phyloP scores from a whole-genome alignment of 2,888 invertebrate genomes.

The Nomada ruficornis region DNA sequence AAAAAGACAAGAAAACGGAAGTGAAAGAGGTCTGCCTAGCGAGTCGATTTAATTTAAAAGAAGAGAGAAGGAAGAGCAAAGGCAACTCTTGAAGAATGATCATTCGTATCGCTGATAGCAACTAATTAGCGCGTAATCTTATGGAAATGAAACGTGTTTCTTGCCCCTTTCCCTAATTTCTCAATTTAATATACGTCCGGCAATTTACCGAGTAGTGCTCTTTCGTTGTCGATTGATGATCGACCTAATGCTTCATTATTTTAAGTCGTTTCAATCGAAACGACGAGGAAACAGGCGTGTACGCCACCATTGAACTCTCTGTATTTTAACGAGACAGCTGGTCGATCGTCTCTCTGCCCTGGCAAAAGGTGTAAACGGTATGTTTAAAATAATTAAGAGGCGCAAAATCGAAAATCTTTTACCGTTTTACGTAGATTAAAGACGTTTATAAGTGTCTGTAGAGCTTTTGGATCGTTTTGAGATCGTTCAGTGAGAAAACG shows the following conservation, averaged over 20 bases:
- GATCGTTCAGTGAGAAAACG: not conserved
- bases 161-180: not conserved
- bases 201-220: not conserved
- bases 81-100: not conserved
- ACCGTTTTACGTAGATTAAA: not conserved
- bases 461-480: not conserved
- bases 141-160: not conserved
- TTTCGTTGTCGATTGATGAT: slow-evolving; percentile 33
- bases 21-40: too few relatives aligned
- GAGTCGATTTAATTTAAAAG: too few relatives aligned
- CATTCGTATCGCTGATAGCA: not conserved
- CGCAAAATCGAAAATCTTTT: not conserved
- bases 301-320: not conserved
- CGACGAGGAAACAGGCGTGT: not conserved
- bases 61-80: too few relatives aligned
- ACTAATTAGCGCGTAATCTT: not conserved
- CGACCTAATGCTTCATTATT: slow-evolving; percentile 37
- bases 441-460: not conserved
- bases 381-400: not conserved
- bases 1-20: not conserved
- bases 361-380: slow-evolving; percentile 57
- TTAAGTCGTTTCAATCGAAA: not conserved
- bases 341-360: slow-evolving; percentile 55
- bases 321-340: not conserved
- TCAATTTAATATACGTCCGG: not conserved